Percentiles rank a stretch among this genome's conserved stretches.
These are phyloP conservation scores for Rhinoptilus africanus DNA, from an alignment of 2,113 vertebrate species.

Conservation along the genomic window DNA sequence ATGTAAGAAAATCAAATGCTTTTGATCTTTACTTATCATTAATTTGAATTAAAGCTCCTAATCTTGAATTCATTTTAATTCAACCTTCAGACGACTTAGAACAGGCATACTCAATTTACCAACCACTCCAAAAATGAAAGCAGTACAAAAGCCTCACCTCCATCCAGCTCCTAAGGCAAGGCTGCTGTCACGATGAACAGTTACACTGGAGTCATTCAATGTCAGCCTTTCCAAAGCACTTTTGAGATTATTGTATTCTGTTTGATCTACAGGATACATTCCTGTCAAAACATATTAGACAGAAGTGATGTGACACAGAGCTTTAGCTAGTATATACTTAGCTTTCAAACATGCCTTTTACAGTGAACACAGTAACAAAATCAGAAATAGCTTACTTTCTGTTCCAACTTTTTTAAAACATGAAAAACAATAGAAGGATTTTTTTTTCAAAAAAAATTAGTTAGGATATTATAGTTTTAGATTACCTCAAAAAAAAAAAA, in stretches of 20 bases:
- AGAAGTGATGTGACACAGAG: not conserved
- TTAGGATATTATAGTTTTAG: not conserved
- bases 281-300: conserved; percentile 69
- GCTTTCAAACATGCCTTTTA: not conserved
- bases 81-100: not conserved
- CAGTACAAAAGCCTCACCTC: conserved; percentile 80
- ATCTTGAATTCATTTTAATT: not conserved
- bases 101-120: not conserved
- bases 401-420: not conserved
- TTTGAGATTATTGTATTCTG: conserved; percentile 88
- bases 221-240: conserved; percentile 92
- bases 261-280: conserved; percentile 93
- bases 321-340: not conserved
- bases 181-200: conserved; percentile 90
- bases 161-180: conserved; percentile 93
- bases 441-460: not conserved
- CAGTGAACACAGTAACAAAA: not conserved
- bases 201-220: conserved; percentile 94
- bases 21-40: not conserved
- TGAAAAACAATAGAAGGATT: not conserved
- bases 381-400: not conserved
- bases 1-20: not conserved
- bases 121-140: not conserved
- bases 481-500: not conserved
- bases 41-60: not conserved